Base-by-base conservation (phyloP, 2,888 invertebrate genomes). In the Unio delphinus region DNA sequence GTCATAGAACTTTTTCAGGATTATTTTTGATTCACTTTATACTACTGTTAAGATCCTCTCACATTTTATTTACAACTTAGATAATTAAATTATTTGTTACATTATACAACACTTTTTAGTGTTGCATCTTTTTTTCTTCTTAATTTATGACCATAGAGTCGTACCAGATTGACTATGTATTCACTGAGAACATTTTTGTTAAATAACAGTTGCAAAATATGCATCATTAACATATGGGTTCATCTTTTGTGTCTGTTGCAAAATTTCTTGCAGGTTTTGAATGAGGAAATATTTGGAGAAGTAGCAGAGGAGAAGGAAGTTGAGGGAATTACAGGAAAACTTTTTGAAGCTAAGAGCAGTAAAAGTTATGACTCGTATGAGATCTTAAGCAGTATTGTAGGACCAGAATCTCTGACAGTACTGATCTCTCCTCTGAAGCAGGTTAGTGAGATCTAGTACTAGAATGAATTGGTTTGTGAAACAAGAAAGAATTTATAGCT, bases 271-370 rank as follows among this genome's bases (percentile, higher is more conserved):
- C 82, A 93, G 92, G 90, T 97, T 7, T 96, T 96, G 78, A 93
- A 94, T 61, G 94, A 95, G 73, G 98, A 99, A 90, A 92, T 98
- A 58, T 98, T 98, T 87, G 97, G 97, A 0, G 92, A 93, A 20
- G 91, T 95, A 6, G 94, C 95, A 0, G 97, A 97, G 87, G 98
- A 99, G 90, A 98, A 98, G 89, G 96, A 97, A 90, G 93, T 98
- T 0, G 93, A 93, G 0, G 95, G 95, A 86, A 93, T 98, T 45
- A 93, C 93, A 8, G 93, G 93, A 18, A 96, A 96, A 89, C 80
- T 90, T 55, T 89, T 90, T 77, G 92, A 92, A 83, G 92, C 92
- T 0, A 88, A 89, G 70, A 89, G 88, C 45, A 94, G 95, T 62
- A 97, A 96, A 89, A 96, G 96, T 84, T 96, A 93, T 80, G 94